Conservation (phyloP, 2,888 invertebrate species). For the Noctua janthe region DNA sequence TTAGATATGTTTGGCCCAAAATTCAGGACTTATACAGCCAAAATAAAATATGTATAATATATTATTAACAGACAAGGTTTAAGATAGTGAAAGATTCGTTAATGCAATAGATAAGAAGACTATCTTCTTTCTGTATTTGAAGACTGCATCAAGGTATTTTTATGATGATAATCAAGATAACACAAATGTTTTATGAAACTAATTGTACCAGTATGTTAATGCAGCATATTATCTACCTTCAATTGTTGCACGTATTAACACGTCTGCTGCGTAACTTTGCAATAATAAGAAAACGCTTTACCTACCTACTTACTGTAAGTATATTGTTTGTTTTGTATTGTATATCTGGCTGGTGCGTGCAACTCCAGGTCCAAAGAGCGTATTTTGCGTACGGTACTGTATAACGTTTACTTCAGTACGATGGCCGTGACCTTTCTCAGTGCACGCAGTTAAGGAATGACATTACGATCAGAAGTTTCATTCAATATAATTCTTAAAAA, state of each 20-base stretch:
- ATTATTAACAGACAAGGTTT: background rate
- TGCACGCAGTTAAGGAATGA: background rate
- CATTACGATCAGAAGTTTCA: background rate
- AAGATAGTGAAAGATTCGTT: background rate
- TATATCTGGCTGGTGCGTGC: background rate
- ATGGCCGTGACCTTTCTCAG: constrained; percentile 17
- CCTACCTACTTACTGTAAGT: background rate
- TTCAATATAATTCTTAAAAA: background rate
- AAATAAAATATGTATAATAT: background rate
- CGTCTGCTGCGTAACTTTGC: background rate
- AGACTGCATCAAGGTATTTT: background rate
- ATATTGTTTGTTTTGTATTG: background rate
- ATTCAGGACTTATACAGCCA: background rate
- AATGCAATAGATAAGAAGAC: constrained; percentile 4
- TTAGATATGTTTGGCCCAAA: too few species aligned
- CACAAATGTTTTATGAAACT: background rate
- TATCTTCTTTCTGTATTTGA: background rate
- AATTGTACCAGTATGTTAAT: constrained; percentile 15
- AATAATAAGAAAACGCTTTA: background rate
- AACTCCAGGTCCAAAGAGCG: background rate
- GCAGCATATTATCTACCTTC: background rate
- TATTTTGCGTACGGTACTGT: background rate
- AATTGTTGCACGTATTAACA: background rate
- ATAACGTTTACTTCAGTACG: constrained; percentile 1
- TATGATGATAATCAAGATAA: background rate